phyloP scores from a whole-genome alignment of 2,888 invertebrate species.

The Esperia sulphurella region DNA sequence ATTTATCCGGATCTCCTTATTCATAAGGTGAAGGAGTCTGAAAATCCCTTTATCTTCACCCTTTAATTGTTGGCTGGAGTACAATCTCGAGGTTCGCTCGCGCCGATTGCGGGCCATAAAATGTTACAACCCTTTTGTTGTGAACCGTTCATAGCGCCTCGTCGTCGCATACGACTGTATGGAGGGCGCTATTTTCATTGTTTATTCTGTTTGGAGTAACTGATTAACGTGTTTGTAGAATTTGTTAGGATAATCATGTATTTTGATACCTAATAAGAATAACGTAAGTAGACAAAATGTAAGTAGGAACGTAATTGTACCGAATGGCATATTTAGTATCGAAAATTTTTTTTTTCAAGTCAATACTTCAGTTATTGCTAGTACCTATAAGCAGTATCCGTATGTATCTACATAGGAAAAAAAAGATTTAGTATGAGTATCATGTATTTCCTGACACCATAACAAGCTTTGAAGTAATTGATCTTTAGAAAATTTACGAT shows the following conservation, averaged over 20 bases:
- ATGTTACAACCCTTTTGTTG: slow-evolving; percentile 36
- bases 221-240: background rate
- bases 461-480: no score
- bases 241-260: background rate
- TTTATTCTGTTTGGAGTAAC: background rate
- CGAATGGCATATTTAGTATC: no score
- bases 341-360: no score
- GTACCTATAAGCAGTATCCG: no score
- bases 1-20: slow-evolving; percentile 14
- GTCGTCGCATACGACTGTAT: slow-evolving; percentile 16
- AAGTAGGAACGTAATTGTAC: no score
- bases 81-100: slow-evolving; percentile 27
- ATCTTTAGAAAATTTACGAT: no score
- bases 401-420: no score
- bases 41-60: slow-evolving; percentile 31
- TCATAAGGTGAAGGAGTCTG: slow-evolving; percentile 24
- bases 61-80: slow-evolving; percentile 36
- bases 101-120: slow-evolving; percentile 31
- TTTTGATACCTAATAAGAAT: background rate
- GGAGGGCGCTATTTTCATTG: background rate
- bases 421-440: no score
- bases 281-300: background rate
- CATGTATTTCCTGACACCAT: no score
- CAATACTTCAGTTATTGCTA: no score
- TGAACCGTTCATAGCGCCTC: slow-evolving; percentile 17